These are phyloP conservation scores for Campylomormyrus tamandua DNA, from an alignment of 2,113 vertebrate genomes.

Conservation along the genomic window DNA sequence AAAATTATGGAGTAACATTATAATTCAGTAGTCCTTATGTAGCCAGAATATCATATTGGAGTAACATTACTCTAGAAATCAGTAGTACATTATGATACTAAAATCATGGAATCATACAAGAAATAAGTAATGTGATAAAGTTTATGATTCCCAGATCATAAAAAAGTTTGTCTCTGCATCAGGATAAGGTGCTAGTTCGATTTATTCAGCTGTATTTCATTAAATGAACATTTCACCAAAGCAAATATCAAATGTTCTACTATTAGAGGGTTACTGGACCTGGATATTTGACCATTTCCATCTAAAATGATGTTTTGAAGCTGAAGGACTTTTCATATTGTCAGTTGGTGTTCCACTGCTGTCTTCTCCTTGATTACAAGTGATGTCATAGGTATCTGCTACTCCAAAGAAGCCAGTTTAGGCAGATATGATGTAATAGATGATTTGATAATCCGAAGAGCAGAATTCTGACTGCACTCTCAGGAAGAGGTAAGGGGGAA, in stretches of 20 bases:
- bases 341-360: not conserved
- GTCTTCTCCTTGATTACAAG: not conserved
- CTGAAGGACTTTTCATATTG: not conserved
- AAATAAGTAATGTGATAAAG: not conserved
- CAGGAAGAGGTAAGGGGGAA: conserved; percentile 18
- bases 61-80: not conserved
- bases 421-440: not conserved
- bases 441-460: not conserved
- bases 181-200: not conserved
- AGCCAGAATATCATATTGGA: not conserved
- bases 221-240: not conserved
- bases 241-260: not conserved
- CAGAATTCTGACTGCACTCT: conserved; percentile 10
- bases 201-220: not conserved
- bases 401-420: not conserved
- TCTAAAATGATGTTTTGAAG: not conserved
- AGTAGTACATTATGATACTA: not conserved
- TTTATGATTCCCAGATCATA: not conserved
- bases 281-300: not conserved
- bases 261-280: not conserved
- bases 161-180: not conserved
- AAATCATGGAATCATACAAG: not conserved
- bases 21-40: not conserved
- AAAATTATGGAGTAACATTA: not conserved
- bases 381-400: not conserved